A percentile compares a stretch with the other conserved stretches of the same genome.
Evolutionary conservation across 2,113 vertebrate genomes (phyloP).

Genomic region (Cottus gobio): DNA sequence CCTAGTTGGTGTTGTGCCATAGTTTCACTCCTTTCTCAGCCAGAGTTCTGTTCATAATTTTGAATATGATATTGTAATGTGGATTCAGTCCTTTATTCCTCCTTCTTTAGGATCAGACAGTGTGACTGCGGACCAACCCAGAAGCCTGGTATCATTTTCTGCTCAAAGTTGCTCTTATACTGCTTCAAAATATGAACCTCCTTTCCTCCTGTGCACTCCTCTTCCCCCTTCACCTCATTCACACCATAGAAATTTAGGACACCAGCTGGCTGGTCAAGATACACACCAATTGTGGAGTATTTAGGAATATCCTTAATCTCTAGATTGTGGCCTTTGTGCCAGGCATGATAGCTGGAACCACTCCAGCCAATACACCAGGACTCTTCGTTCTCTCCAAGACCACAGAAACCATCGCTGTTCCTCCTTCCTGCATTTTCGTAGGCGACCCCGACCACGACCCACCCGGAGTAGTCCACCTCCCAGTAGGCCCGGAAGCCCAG

Average conservation of each 20-base stretch:
- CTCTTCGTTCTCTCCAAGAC: slow-evolving; percentile 78
- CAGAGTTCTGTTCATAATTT: neutral
- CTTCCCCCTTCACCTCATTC: slow-evolving; percentile 56
- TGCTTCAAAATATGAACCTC: slow-evolving; percentile 63
- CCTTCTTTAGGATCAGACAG: slow-evolving; percentile 55
- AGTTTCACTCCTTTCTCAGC: neutral
- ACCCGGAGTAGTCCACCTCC: slow-evolving; percentile 73
- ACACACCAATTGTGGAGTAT: slow-evolving; percentile 67
- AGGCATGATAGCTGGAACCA: slow-evolving; percentile 69
- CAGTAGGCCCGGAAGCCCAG: slow-evolving; percentile 73
- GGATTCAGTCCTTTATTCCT: slow-evolving; percentile 43
- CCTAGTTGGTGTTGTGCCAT: neutral
- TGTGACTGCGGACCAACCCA: slow-evolving; percentile 71
- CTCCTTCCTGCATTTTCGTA: slow-evolving; percentile 70
- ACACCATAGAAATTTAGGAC: slow-evolving; percentile 73
- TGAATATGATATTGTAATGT: neutral
- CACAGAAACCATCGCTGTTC: slow-evolving; percentile 66
- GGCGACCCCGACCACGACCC: slow-evolving; percentile 68
- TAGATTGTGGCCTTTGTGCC: slow-evolving; percentile 61
- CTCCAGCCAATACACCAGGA: slow-evolving; percentile 79
- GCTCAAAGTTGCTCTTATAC: slow-evolving; percentile 51
- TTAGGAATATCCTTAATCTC: slow-evolving; percentile 49
- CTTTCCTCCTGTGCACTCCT: slow-evolving; percentile 31
- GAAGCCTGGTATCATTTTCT: slow-evolving; percentile 71
- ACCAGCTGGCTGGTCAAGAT: slow-evolving; percentile 78